These are phyloP conservation scores for Pediacus dermestoides DNA, from an alignment of 2,888 invertebrate genomes.

Conservation along the genomic window DNA sequence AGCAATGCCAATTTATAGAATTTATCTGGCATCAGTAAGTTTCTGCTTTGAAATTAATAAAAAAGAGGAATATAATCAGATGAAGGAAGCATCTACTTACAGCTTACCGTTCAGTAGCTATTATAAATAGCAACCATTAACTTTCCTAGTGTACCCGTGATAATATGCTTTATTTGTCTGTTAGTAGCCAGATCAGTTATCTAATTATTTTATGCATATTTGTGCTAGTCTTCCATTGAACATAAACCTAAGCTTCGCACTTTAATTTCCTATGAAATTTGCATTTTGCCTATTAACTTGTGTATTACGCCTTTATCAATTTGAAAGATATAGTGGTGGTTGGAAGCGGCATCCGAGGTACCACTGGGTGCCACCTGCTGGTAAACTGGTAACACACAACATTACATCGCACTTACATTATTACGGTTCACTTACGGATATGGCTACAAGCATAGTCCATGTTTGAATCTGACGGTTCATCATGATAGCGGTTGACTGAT, in stretches of 20 bases:
- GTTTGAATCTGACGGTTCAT: too few relatives aligned
- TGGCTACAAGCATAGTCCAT: too few relatives aligned
- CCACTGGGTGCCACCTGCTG: background rate
- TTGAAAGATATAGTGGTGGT: too few relatives aligned
- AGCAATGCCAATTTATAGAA: constrained; percentile 1
- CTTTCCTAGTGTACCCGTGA: background rate
- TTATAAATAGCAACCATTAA: constrained; percentile 2
- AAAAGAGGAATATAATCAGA: constrained; percentile 1
- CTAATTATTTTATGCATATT: constrained; percentile 2
- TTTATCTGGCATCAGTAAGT: too few relatives aligned
- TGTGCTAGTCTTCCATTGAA: too few relatives aligned
- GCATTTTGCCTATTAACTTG: too few relatives aligned
- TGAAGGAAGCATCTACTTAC: constrained; percentile 2
- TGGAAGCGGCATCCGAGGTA: background rate
- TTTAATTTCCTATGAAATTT: too few relatives aligned
- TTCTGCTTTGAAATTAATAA: background rate
- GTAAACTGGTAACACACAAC: constrained; percentile 1
- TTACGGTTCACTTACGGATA: constrained; percentile 1
- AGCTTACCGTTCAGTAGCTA: background rate
- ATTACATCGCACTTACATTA: background rate
- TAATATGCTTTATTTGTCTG: constrained; percentile 1
- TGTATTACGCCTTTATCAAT: too few relatives aligned
- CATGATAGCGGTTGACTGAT: background rate
- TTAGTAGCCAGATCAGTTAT: too few relatives aligned
- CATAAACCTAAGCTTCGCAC: too few relatives aligned